Conservation (phyloP, 2,797 vertebrate species). For the Sus cebifrons region DNA sequence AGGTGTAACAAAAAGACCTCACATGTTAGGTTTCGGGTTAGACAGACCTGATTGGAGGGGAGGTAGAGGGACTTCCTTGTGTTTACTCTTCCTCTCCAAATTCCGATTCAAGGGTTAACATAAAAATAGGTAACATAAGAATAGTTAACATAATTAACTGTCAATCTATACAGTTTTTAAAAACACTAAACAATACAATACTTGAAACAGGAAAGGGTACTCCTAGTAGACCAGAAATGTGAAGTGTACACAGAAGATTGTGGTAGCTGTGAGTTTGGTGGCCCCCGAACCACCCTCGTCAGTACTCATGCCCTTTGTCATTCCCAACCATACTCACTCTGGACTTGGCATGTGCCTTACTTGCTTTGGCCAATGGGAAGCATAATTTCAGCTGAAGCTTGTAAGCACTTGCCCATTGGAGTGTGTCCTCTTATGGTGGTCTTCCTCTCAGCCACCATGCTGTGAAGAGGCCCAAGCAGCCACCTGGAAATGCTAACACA, state of each 20-base stretch:
- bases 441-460: background rate
- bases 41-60: background rate
- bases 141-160: background rate
- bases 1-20: background rate
- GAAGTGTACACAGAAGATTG: background rate
- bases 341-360: background rate
- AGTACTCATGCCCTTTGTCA: background rate
- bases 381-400: background rate
- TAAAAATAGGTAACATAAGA: background rate
- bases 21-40: background rate
- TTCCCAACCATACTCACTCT: background rate
- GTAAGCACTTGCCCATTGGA: background rate
- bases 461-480: background rate
- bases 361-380: background rate
- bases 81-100: background rate
- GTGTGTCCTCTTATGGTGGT: background rate
- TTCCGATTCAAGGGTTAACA: background rate
- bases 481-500: background rate
- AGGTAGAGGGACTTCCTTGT: background rate
- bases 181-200: background rate
- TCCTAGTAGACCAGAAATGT: background rate
- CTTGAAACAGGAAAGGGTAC: background rate
- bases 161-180: background rate
- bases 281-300: background rate
- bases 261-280: background rate